Evolutionary conservation across 2,888 invertebrate genomes (phyloP), one percentile per base, ranked within the genome.

Genomic region (Papilio protenor): DNA sequence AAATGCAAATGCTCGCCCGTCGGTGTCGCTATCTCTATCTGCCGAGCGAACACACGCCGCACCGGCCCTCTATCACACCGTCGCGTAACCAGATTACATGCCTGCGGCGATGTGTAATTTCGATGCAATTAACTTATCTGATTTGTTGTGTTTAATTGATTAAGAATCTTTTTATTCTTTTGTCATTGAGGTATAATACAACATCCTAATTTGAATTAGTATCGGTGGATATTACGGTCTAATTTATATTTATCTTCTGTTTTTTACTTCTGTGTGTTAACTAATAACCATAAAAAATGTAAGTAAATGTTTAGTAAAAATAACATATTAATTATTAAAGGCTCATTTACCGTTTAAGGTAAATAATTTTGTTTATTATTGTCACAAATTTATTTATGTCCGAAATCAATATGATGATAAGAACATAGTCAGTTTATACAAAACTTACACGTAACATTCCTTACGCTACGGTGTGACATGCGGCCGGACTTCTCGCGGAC

Each of bases 1-100:
- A 84, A 86, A 93, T 93, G 93, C 93, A 92, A 93, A 93, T 92
- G 86, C 87, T 85, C 79, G 82, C 83, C 82, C 84, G 84, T 81
- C 87, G 85, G 86, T 89, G 90, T 90, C 84, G 85, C 90, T 92
- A 91, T 92, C 92, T 92, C 87, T 90, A 93, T 92, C 92, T 89
- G 80, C 57, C 79, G 77, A 61, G 75, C 72, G 78, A 85, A 83
- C 87, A 85, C 81, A 83, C 83, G 79, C 79, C 76, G 78, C 80
- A 33, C 55, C 45, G 79, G 82, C 81, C 77, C 79, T 75, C 80
- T 81, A 82, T 90, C 84, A 90, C 91, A 91, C 89, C 86, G 87
- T 45, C 73, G 66, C 84, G 88, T 84, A 83, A 84, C 81, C 52
- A 69, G 57, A 77, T 76, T 73, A 73, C 73, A 70, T 18, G 33